Evolutionary conservation across 2,888 invertebrate genomes (phyloP).

Genomic region (Pecten maximus): DNA sequence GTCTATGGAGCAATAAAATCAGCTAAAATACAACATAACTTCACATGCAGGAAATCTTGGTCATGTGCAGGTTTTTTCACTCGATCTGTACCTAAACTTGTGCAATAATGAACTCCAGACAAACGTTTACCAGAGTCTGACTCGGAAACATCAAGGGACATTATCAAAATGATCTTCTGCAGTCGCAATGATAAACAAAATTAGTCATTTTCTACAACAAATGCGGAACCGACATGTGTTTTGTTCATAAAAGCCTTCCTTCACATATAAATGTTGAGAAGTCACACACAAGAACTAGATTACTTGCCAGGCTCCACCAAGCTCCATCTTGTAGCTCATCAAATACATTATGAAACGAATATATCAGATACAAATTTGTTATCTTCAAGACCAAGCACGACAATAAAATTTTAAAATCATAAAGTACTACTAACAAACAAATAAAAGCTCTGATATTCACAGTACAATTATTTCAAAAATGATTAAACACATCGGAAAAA

Average conservation of each 20-base stretch:
- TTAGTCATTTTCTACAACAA: background rate
- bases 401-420: background rate
- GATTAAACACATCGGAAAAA: background rate
- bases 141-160: background rate
- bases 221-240: background rate
- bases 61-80: background rate
- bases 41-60: background rate
- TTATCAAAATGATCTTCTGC: background rate
- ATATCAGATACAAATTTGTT: background rate
- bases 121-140: background rate
- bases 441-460: background rate
- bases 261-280: background rate
- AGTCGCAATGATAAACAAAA: background rate
- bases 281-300: background rate
- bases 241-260: background rate
- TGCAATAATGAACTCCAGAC: background rate
- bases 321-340: background rate
- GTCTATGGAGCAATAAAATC: background rate
- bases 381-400: background rate
- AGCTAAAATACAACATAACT: slow-evolving; percentile 2
- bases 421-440: background rate
- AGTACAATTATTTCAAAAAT: background rate
- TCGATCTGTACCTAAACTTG: background rate
- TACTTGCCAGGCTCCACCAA: background rate
- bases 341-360: background rate